Evolutionary conservation across 2,888 invertebrate genomes (phyloP).

Genomic region (Seladonia tumulorum): DNA sequence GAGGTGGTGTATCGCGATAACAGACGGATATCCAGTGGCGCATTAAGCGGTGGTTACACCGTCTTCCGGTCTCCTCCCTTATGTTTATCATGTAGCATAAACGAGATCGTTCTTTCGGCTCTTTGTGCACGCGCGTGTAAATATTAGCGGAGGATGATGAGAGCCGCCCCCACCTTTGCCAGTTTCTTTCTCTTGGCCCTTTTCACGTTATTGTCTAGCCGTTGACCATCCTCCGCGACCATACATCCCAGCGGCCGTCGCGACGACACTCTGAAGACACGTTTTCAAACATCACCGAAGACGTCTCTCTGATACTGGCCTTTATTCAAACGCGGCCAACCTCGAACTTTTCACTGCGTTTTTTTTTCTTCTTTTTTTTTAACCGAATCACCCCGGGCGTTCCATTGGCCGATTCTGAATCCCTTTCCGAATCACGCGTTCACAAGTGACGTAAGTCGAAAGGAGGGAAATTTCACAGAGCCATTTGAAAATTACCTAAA

Average conservation of each 20-base stretch:
- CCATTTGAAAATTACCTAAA: no score
- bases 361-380: constrained; percentile 3
- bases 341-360: constrained; percentile 18
- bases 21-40: constrained; percentile 35
- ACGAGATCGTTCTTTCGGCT: constrained; percentile 64
- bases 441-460: no score
- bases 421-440: not conserved
- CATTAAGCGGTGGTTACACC: constrained; percentile 49
- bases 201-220: constrained; percentile 64
- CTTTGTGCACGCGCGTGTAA: constrained; percentile 79
- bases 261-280: constrained; percentile 58
- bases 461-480: no score
- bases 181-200: constrained; percentile 61
- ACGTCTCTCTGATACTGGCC: constrained; percentile 55
- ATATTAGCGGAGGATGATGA: constrained; percentile 83
- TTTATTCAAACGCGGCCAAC: constrained; percentile 50
- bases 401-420: not conserved
- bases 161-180: constrained; percentile 54
- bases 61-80: constrained; percentile 71
- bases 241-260: constrained; percentile 46
- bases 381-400: constrained; percentile 22
- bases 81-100: constrained; percentile 71
- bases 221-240: constrained; percentile 46
- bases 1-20: constrained; percentile 32
- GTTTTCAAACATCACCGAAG: constrained; percentile 56